Evolutionary conservation across 2,113 vertebrate genomes (phyloP).

Genomic region (Emberiza fucata): DNA sequence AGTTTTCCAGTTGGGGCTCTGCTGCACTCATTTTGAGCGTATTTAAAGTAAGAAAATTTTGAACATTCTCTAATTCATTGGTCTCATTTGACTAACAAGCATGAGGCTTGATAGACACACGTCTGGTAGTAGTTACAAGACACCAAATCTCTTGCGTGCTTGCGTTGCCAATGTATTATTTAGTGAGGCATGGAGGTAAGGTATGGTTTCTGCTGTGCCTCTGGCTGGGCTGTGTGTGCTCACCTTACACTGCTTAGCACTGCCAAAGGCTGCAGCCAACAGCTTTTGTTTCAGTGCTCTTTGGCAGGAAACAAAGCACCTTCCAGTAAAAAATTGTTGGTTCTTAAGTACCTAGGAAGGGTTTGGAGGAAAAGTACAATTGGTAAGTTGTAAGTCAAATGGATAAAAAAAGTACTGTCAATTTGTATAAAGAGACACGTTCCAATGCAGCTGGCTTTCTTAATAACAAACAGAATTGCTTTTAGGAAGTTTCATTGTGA

Average conservation of each 20-base stretch:
- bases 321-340: not conserved
- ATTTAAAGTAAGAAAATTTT: slow-evolving; percentile 66
- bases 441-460: not conserved
- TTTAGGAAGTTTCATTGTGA: not conserved
- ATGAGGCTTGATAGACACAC: slow-evolving; percentile 72
- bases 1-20: slow-evolving; percentile 51
- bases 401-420: not conserved
- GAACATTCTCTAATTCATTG: slow-evolving; percentile 66
- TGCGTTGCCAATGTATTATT: slow-evolving; percentile 91
- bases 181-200: slow-evolving; percentile 75
- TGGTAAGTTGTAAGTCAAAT: not conserved
- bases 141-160: slow-evolving; percentile 81
- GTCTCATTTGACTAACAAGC: slow-evolving; percentile 74
- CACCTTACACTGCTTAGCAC: slow-evolving; percentile 74
- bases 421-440: not conserved
- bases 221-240: slow-evolving; percentile 50
- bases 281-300: slow-evolving; percentile 72
- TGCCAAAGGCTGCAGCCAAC: slow-evolving; percentile 43
- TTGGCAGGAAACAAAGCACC: slow-evolving; percentile 36
- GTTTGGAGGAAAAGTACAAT: not conserved
- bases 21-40: slow-evolving; percentile 50
- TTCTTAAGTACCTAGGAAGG: not conserved
- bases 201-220: slow-evolving; percentile 51
- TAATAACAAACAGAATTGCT: not conserved
- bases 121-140: slow-evolving; percentile 74